Base-by-base conservation (phyloP, 2,888 invertebrate species). In the Spodoptera exigua region DNA sequence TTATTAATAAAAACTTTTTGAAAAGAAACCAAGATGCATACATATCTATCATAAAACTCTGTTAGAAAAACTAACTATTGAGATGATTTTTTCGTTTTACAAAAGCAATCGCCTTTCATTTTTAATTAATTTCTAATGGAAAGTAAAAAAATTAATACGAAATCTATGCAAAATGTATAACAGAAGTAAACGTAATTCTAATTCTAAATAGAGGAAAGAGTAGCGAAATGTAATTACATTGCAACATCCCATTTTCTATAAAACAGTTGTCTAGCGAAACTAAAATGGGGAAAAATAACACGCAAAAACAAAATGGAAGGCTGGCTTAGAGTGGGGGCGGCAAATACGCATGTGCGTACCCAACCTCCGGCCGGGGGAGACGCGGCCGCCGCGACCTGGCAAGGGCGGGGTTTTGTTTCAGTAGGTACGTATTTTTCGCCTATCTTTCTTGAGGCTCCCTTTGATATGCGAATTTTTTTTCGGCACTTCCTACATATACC, bases 301-400 rank as follows among this genome's bases (percentile, higher is more conserved):
- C 64, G 72, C 82, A 91, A 93, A 92, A 93, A 92, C 92, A 93
- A 93, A 93, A 93, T 93, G 93, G 93, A 88, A 86, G 89, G 81
- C 81, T 71, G 72, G 89, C 84, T 92, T 92, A 92, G 82, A 75
- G 85, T 81, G 79, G 81, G 83, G 84, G 84, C 79, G 80, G 82
- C 81, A 81, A 82, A 82, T 85, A 93, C 93, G 93, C 93, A 92
- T 93, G 93, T 92, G 93, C 93, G 93, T 92, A 74, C 44, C 56
- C 77, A 44, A 40, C 63, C 64, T 59, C 72, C 57, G 55, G 64
- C 78, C 77, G 77, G 78, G 69, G 69, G 62, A 68, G 65, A 62
- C 52, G 66, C 66, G 64, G 53, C 67, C 62, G 53, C 72, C 63
- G 62, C 70, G 70, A 70, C 51, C 54, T 69, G 79, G 80, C 76